phyloP scores from a whole-genome alignment of 2,797 vertebrate genomes.

The Clamator glandarius region DNA sequence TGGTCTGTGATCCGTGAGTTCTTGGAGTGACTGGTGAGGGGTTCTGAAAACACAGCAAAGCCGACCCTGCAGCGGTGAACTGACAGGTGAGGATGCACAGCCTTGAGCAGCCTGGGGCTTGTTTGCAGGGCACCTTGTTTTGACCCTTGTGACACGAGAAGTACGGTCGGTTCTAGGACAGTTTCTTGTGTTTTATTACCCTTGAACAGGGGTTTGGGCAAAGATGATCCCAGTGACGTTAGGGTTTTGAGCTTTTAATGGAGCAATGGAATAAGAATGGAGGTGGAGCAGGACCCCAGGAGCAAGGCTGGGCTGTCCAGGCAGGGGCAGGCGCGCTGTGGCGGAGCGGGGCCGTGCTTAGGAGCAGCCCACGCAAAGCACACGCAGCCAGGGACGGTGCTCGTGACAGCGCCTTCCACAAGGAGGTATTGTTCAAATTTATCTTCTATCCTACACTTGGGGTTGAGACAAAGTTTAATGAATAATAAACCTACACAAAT shows the following conservation, averaged over 20 bases:
- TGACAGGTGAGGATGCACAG: background rate
- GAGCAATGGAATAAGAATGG: background rate
- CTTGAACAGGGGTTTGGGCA: background rate
- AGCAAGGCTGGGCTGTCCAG: background rate
- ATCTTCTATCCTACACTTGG: constrained; percentile 34
- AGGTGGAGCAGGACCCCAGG: rapidly evolving
- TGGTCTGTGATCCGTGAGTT: background rate
- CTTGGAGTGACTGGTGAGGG: background rate
- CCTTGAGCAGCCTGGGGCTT: background rate
- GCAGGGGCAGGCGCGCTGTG: background rate
- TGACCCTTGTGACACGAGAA: background rate
- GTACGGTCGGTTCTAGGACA: background rate
- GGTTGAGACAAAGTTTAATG: constrained; percentile 19
- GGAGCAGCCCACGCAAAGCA: constrained; percentile 40
- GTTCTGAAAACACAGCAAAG: background rate
- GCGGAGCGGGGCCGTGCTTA: background rate
- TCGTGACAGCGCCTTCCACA: constrained; percentile 36
- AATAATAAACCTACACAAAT: constrained; percentile 49
- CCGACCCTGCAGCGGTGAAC: background rate
- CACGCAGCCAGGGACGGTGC: background rate
- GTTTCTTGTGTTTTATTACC: background rate
- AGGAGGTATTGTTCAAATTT: background rate
- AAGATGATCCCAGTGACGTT: rapidly evolving
- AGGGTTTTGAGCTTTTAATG: background rate
- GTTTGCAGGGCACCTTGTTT: background rate